These are phyloP conservation scores for Perca fluviatilis DNA, from an alignment of 2,113 vertebrate genomes.

Conservation along the genomic window DNA sequence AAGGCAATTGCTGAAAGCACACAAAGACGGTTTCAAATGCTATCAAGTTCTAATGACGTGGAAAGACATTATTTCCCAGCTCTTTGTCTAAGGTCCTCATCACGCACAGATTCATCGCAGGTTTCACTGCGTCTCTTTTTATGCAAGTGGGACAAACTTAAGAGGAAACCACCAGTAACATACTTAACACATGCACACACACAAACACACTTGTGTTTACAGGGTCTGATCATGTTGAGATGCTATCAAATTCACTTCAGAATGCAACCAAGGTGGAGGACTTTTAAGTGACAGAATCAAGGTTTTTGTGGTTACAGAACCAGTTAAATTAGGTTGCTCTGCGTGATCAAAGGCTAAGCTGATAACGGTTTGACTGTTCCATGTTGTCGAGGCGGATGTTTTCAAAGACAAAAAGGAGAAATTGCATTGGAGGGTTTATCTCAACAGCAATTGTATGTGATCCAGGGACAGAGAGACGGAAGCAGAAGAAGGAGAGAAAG, in stretches of 20 bases:
- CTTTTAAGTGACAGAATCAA: constrained; percentile 67
- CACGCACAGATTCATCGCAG: not conserved
- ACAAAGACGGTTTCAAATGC: constrained; percentile 46
- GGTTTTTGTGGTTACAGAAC: constrained; percentile 29
- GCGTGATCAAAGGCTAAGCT: constrained; percentile 70
- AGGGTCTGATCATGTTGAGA: constrained; percentile 37
- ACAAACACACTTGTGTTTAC: not conserved
- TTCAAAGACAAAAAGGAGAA: constrained; percentile 50
- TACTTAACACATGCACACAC: not conserved
- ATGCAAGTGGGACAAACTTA: constrained; percentile 16
- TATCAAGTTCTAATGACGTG: constrained; percentile 22
- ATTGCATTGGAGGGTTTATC: constrained; percentile 53
- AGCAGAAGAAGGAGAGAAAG: constrained; percentile 17
- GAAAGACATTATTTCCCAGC: constrained; percentile 49
- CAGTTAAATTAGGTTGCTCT: constrained; percentile 61
- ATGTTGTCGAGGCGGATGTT: constrained; percentile 41
- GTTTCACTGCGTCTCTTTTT: constrained; percentile 6
- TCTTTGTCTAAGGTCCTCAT: constrained; percentile 26
- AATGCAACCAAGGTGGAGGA: constrained; percentile 34
- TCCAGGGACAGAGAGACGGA: constrained; percentile 44
- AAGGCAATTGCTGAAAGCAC: constrained; percentile 44
- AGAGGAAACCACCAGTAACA: not conserved
- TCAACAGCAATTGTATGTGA: constrained; percentile 62
- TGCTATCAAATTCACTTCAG: constrained; percentile 47
- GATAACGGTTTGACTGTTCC: constrained; percentile 48